Evolutionary conservation across 2,888 invertebrate genomes (phyloP).

Genomic region (Eupithecia abbreviata): DNA sequence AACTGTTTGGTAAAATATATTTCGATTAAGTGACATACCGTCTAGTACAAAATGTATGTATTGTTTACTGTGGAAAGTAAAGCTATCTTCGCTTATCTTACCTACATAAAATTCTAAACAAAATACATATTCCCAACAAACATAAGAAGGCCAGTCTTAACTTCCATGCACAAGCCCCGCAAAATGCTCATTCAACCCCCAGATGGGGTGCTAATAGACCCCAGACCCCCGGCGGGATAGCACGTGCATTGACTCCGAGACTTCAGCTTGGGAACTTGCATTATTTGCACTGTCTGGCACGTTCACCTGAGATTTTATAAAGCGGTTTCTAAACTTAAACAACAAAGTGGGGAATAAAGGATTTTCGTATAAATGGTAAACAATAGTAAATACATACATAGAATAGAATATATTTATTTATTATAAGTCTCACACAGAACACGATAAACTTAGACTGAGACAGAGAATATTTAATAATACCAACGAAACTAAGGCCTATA

Average conservation of each 20-base stretch:
- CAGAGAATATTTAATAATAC: no score
- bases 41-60: no score
- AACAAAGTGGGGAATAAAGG: not conserved
- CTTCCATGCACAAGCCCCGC: constrained; percentile 19
- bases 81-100: not conserved
- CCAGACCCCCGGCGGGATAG: constrained; percentile 18
- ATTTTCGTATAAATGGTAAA: not conserved
- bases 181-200: constrained; percentile 14
- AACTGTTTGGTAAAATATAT: no score
- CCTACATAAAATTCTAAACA: not conserved
- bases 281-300: constrained; percentile 23
- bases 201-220: constrained; percentile 33
- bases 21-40: no score
- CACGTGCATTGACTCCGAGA: constrained; percentile 29
- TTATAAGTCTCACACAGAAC: no score
- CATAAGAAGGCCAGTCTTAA: constrained; percentile 1
- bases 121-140: constrained; percentile 5
- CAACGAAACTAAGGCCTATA: no score
- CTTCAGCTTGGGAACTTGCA: constrained; percentile 5
- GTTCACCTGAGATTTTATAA: constrained; percentile 28
- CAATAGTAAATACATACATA: not conserved
- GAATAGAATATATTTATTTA: no score
- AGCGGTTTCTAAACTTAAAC: not conserved
- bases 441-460: no score
- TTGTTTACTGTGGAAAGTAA: not conserved